Percentiles rank a stretch among this genome's conserved stretches.
Evolutionary conservation across 1,140 invertebrate species (phyloP).

Genomic region (Lasioglossum baleicum): DNA sequence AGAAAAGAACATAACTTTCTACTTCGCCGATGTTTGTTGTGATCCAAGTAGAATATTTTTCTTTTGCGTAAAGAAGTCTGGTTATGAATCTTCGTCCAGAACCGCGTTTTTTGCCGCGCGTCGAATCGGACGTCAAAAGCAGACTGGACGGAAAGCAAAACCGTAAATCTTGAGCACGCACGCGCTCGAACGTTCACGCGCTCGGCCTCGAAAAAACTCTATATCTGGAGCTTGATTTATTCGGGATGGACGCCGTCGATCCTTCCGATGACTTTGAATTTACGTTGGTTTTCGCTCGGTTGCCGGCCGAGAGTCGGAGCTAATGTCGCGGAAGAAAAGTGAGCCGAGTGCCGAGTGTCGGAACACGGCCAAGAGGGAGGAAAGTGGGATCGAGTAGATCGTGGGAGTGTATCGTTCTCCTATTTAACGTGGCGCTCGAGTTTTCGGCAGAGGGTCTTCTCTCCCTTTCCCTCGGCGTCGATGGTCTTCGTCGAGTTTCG

Average conservation of each 20-base stretch:
- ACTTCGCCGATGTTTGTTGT: no score
- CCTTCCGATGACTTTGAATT: conserved; percentile 34
- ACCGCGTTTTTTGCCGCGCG: neutral
- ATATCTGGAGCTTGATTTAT: neutral
- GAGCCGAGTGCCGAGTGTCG: neutral
- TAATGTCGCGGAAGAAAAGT: conserved; percentile 62
- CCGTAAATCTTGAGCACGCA: neutral
- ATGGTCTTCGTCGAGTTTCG: conserved; percentile 31
- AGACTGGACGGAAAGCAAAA: neutral
- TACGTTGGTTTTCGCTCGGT: neutral
- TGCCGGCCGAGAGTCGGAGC: conserved; percentile 25
- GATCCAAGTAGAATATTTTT: no score
- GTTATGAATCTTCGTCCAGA: no score
- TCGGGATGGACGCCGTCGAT: neutral
- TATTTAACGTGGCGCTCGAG: conserved; percentile 64
- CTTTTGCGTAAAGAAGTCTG: no score
- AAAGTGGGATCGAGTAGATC: conserved; percentile 57
- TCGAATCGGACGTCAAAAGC: neutral
- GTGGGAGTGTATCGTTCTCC: conserved; percentile 63
- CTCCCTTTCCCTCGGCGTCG: conserved; percentile 56
- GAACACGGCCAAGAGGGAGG: conserved; percentile 8
- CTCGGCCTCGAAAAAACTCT: neutral
- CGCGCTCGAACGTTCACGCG: neutral
- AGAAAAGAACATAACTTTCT: no score
- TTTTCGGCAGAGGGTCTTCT: conserved; percentile 55